phyloP scores from a whole-genome alignment of 1,140 invertebrate species.

The Aphidius ervi region DNA sequence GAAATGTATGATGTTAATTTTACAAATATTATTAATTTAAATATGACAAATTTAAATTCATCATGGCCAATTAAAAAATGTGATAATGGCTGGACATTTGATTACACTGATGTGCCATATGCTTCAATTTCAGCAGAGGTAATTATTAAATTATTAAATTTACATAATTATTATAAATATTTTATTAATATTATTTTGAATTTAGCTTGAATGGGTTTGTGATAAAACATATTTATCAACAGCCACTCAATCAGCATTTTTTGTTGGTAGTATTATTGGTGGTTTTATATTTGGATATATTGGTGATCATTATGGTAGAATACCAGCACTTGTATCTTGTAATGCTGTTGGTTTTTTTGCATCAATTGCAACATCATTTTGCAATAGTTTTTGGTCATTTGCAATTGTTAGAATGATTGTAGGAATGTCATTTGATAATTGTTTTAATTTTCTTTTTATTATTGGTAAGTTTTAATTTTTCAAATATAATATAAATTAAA shows the following conservation, averaged over 20 bases:
- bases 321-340: constrained; percentile 58
- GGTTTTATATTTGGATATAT: constrained; percentile 54
- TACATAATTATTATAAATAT: not conserved
- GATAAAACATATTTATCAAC: constrained; percentile 68
- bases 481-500: not conserved
- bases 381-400: constrained; percentile 70
- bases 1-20: constrained; percentile 70
- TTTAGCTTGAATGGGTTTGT: constrained; percentile 78
- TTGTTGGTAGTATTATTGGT: constrained; percentile 53
- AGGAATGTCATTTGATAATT: constrained; percentile 83
- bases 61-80: constrained; percentile 64
- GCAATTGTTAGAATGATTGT: constrained; percentile 74
- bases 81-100: constrained; percentile 69
- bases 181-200: constrained; percentile 14
- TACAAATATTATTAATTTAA: constrained; percentile 55
- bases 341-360: constrained; percentile 75
- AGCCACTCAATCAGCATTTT: constrained; percentile 68
- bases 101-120: constrained; percentile 71
- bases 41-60: constrained; percentile 56
- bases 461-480: constrained; percentile 38
- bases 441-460: constrained; percentile 89
- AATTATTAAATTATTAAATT: constrained; percentile 16
- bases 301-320: constrained; percentile 54
- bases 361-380: constrained; percentile 72
- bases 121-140: constrained; percentile 75